Conservation (phyloP, 1,140 invertebrate genomes). For the Drosophila pseudoananassae region DNA sequence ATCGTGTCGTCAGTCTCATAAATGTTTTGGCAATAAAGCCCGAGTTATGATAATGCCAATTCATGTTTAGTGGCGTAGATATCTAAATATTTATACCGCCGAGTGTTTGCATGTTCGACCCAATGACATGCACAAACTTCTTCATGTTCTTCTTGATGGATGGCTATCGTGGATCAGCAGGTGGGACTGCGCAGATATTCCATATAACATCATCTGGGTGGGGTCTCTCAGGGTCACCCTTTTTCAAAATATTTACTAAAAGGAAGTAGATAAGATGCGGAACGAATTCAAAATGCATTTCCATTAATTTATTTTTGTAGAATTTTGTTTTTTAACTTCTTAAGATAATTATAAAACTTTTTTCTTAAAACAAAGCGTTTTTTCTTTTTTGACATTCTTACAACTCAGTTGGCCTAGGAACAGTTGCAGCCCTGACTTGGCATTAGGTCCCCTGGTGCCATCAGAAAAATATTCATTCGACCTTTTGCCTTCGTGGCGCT, state of each 20-base stretch:
- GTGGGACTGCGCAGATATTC: slow-evolving; percentile 15
- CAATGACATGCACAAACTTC: slow-evolving; percentile 37
- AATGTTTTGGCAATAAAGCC: slow-evolving; percentile 80
- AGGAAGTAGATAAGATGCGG: too few relatives aligned
- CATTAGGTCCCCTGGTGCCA: too few relatives aligned
- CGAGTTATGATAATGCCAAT: slow-evolving; percentile 79
- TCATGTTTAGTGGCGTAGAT: slow-evolving; percentile 61
- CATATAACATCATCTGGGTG: neutral
- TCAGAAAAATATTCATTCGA: too few relatives aligned
- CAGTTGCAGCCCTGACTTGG: too few relatives aligned
- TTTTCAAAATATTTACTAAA: neutral
- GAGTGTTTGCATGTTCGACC: slow-evolving; percentile 48
- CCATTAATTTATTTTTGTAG: too few relatives aligned
- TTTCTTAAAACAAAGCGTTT: too few relatives aligned
- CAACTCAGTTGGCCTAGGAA: too few relatives aligned
- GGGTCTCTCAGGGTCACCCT: neutral
- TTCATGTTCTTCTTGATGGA: slow-evolving; percentile 17
- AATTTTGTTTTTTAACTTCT: too few relatives aligned
- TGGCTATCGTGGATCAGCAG: slow-evolving; percentile 35
- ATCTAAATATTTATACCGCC: slow-evolving; percentile 46
- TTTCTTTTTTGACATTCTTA: too few relatives aligned
- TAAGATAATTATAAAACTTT: too few relatives aligned
- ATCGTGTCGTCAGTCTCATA: slow-evolving; percentile 54
- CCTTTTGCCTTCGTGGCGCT: too few relatives aligned
- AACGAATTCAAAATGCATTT: too few relatives aligned